These are phyloP conservation scores for Tetragnatha versicolor DNA, from an alignment of 1,140 invertebrate species.

Conservation along the genomic window DNA sequence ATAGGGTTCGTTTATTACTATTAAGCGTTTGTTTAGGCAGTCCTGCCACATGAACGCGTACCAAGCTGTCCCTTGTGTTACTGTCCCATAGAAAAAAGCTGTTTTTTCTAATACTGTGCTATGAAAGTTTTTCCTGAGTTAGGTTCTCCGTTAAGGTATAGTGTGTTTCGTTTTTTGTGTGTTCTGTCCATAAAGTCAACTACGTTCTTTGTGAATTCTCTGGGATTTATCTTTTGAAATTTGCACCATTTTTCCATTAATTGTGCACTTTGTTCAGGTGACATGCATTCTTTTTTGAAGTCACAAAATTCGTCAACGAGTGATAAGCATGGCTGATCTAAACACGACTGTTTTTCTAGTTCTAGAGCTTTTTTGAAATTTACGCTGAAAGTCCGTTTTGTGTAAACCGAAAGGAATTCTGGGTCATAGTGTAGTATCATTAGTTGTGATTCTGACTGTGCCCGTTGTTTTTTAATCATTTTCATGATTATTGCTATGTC, in stretches of 20 bases:
- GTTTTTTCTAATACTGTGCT: background rate
- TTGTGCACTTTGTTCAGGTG: background rate
- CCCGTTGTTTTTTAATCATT: too few relatives aligned
- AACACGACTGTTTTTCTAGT: background rate
- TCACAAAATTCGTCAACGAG: background rate
- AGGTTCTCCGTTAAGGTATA: background rate
- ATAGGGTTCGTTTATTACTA: background rate
- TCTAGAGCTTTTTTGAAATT: slow-evolving; percentile 19
- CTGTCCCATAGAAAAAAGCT: background rate
- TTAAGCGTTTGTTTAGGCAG: background rate
- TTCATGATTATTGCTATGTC: too few relatives aligned
- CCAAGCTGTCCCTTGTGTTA: background rate
- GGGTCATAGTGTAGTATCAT: too few relatives aligned
- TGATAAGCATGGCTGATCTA: background rate
- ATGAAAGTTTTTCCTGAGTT: slow-evolving; percentile 20
- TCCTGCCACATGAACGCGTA: background rate
- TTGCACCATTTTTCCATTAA: background rate
- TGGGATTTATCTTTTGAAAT: background rate
- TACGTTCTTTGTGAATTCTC: background rate
- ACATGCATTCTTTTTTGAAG: slow-evolving; percentile 2
- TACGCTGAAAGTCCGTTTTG: background rate
- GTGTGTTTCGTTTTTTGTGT: background rate
- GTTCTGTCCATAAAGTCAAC: background rate
- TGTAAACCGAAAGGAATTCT: too few relatives aligned
- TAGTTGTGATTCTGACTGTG: too few relatives aligned